Percentiles rank a stretch among this genome's conserved stretches.
Evolutionary conservation across 2,888 invertebrate species (phyloP).

Genomic region (Lithodes maja): DNA sequence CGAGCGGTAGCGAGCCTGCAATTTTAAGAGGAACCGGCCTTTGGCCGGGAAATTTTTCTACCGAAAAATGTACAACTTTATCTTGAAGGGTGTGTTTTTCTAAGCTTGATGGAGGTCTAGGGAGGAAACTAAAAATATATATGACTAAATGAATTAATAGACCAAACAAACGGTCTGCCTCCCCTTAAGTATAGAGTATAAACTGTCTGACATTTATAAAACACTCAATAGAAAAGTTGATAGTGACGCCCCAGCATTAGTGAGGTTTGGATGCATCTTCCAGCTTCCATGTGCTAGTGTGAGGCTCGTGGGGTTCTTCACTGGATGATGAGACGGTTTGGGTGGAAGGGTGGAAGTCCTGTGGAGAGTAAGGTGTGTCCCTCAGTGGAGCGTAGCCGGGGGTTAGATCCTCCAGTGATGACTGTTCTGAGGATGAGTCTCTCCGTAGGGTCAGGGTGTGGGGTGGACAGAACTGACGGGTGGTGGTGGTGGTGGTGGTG

Average conservation of each 20-base stretch:
- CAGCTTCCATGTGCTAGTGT: constrained; percentile 50
- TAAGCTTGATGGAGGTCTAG: too few relatives aligned
- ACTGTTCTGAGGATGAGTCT: constrained; percentile 57
- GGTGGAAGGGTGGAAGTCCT: constrained; percentile 41
- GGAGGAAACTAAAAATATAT: too few relatives aligned
- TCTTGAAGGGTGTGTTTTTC: too few relatives aligned
- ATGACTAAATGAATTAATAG: too few relatives aligned
- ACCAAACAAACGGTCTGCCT: too few relatives aligned
- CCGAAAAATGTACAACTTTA: too few relatives aligned
- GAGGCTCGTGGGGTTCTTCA: constrained; percentile 46
- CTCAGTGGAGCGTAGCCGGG: constrained; percentile 66
- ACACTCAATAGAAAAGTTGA: background rate
- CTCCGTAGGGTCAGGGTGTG: constrained; percentile 15
- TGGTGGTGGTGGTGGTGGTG: background rate
- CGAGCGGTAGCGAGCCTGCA: too few relatives aligned
- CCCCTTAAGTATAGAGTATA: too few relatives aligned
- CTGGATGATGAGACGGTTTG: constrained; percentile 30
- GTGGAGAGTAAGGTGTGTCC: constrained; percentile 61
- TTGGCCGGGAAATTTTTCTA: too few relatives aligned
- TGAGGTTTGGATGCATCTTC: constrained; percentile 29
- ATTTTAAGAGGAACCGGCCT: too few relatives aligned
- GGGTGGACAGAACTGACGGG: constrained; percentile 42
- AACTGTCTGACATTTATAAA: too few relatives aligned
- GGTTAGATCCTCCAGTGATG: constrained; percentile 65
- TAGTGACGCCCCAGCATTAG: background rate